These are phyloP conservation scores for Acipenser oxyrinchus DNA, from an alignment of 2,797 vertebrate genomes.

Conservation along the genomic window DNA sequence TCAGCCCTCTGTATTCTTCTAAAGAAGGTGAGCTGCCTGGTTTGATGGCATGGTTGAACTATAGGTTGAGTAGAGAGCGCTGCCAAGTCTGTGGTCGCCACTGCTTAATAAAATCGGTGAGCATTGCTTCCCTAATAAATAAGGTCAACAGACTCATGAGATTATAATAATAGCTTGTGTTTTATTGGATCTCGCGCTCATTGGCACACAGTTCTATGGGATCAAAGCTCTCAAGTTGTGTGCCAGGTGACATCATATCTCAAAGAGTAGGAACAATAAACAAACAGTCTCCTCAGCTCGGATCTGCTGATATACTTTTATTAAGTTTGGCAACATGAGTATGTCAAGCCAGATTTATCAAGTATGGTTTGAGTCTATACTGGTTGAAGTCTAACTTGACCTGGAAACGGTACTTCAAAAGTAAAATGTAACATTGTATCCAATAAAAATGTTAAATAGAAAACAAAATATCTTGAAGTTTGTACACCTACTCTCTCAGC, in stretches of 20 bases:
- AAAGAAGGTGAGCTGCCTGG: too few relatives aligned
- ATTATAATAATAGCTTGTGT: too few relatives aligned
- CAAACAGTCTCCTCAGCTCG: slow-evolving; percentile 23
- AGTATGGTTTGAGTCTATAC: slow-evolving; percentile 21
- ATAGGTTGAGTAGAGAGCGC: too few relatives aligned
- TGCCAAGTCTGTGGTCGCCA: too few relatives aligned
- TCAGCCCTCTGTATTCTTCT: too few relatives aligned
- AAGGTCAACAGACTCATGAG: too few relatives aligned
- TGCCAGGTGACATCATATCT: slow-evolving; percentile 20
- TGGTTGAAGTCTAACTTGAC: slow-evolving; percentile 33
- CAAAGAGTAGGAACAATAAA: slow-evolving; percentile 20
- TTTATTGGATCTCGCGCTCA: too few relatives aligned
- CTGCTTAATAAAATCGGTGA: too few relatives aligned
- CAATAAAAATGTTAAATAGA: slow-evolving; percentile 41
- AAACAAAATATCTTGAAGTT: slow-evolving; percentile 27
- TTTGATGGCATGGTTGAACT: too few relatives aligned
- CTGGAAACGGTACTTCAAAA: slow-evolving; percentile 25
- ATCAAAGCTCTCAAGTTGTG: background rate
- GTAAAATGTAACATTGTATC: slow-evolving; percentile 28
- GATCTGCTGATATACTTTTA: slow-evolving; percentile 30
- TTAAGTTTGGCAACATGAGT: slow-evolving; percentile 20
- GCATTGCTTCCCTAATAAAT: too few relatives aligned
- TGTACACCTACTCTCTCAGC: slow-evolving; percentile 33
- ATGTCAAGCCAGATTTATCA: slow-evolving; percentile 16
- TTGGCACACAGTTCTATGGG: too few relatives aligned